phyloP scores from a whole-genome alignment of 2,113 vertebrate genomes.

The Saccopteryx leptura region DNA sequence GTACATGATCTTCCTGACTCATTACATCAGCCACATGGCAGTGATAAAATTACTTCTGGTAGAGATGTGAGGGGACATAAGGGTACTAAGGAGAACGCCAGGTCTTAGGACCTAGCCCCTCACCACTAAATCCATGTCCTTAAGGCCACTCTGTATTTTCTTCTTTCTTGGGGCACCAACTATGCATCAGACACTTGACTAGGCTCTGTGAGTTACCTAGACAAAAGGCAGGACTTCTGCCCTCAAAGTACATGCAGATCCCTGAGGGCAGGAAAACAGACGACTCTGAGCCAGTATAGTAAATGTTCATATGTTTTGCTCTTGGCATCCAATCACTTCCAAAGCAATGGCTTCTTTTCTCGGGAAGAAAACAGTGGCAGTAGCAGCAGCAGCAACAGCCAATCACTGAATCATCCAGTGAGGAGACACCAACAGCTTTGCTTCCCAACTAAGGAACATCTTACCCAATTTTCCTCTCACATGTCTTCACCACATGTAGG shows the following conservation, averaged over 20 bases:
- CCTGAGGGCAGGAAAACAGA: neutral
- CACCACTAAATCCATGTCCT: neutral
- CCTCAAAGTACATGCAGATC: neutral
- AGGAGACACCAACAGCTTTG: conserved; percentile 50
- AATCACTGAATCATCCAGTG: neutral
- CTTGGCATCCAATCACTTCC: neutral
- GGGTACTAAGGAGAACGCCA: neutral
- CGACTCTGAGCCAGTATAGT: neutral
- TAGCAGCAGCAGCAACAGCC: neutral
- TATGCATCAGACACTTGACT: neutral
- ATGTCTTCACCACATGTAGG: conserved; percentile 46
- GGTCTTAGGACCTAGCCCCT: neutral
- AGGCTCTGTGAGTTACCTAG: neutral
- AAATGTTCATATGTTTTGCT: neutral
- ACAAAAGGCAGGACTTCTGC: neutral
- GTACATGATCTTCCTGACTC: neutral
- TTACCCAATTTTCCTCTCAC: conserved; percentile 54
- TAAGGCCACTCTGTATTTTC: neutral
- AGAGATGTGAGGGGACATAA: neutral
- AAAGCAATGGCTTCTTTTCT: neutral
- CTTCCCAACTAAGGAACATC: conserved; percentile 38
- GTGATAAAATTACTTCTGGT: neutral
- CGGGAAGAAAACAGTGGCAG: neutral
- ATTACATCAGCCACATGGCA: neutral
- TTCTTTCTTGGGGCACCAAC: neutral